Evolutionary conservation across 2,888 invertebrate species (phyloP).

Genomic region (Epicampocera succincta): DNA sequence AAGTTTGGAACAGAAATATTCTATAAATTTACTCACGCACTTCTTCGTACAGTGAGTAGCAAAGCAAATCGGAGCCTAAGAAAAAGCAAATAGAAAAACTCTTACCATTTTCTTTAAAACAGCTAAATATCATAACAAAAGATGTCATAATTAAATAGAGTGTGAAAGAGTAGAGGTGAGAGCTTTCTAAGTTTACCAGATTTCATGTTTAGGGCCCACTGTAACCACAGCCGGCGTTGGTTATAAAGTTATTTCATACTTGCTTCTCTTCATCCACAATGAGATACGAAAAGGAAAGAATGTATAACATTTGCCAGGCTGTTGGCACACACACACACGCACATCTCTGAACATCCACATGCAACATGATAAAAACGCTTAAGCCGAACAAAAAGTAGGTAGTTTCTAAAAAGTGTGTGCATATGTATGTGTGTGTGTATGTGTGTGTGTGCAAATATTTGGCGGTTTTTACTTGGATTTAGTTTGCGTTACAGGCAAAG

Average conservation of each 20-base stretch:
- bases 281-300: not conserved
- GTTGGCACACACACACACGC: not conserved
- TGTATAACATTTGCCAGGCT: not conserved
- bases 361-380: not conserved
- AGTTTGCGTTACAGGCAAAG: conserved; percentile 14
- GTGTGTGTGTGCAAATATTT: conserved; percentile 11
- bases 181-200: no score
- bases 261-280: not conserved
- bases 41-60: not conserved
- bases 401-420: not conserved
- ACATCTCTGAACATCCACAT: not conserved
- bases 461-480: conserved; percentile 31
- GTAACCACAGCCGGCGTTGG: not conserved
- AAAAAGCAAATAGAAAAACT: no score
- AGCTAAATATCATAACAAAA: no score
- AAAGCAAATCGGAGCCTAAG: no score
- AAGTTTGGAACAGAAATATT: not conserved
- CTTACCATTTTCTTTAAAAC: no score
- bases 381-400: not conserved
- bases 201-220: not conserved
- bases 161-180: no score
- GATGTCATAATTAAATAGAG: no score
- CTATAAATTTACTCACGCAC: conserved; percentile 2
- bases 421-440: no score
- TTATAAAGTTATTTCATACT: conserved; percentile 14